A percentile compares a stretch with the other conserved stretches of the same genome.
These are phyloP conservation scores for Neelides folsomi DNA, from an alignment of 2,888 invertebrate species.

Conservation along the genomic window DNA sequence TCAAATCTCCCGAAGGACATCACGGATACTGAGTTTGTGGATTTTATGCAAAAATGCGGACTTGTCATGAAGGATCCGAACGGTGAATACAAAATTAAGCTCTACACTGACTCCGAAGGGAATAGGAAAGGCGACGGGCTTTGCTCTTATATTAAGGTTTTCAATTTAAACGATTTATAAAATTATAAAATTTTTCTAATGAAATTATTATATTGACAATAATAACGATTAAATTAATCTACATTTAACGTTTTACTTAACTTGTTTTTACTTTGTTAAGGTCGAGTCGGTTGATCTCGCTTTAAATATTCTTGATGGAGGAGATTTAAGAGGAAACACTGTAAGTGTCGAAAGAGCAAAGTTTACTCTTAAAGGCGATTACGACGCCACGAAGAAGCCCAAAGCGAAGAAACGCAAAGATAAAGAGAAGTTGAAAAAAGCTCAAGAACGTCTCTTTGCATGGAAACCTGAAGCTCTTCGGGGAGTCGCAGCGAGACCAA, in stretches of 20 bases:
- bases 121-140: conserved; percentile 87
- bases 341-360: conserved; percentile 81
- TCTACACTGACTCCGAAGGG: conserved; percentile 67
- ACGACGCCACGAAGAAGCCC: conserved; percentile 81
- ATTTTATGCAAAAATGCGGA: conserved; percentile 92
- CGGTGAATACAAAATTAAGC: conserved; percentile 73
- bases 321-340: conserved; percentile 60
- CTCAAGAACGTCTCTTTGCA: conserved; percentile 86
- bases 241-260: background rate
- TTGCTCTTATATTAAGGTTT: conserved; percentile 85
- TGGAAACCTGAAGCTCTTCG: conserved; percentile 89
- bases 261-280: conserved; percentile 39
- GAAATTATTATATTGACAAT: too few relatives aligned
- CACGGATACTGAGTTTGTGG: conserved; percentile 75
- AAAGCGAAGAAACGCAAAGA: conserved; percentile 74
- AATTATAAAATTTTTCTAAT: too few relatives aligned
- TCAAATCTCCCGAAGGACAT: conserved; percentile 77
- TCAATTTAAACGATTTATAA: too few relatives aligned
- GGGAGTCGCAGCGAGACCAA: conserved; percentile 56
- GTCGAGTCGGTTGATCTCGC: conserved; percentile 88
- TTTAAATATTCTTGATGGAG: conserved; percentile 78
- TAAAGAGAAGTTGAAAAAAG: conserved; percentile 77
- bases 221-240: too few relatives aligned
- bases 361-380: conserved; percentile 86
- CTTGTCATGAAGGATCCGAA: conserved; percentile 75